Percentiles rank a stretch among this genome's conserved stretches.
These are phyloP conservation scores for Malurus elegans DNA, from an alignment of 2,113 vertebrate genomes.

Conservation along the genomic window DNA sequence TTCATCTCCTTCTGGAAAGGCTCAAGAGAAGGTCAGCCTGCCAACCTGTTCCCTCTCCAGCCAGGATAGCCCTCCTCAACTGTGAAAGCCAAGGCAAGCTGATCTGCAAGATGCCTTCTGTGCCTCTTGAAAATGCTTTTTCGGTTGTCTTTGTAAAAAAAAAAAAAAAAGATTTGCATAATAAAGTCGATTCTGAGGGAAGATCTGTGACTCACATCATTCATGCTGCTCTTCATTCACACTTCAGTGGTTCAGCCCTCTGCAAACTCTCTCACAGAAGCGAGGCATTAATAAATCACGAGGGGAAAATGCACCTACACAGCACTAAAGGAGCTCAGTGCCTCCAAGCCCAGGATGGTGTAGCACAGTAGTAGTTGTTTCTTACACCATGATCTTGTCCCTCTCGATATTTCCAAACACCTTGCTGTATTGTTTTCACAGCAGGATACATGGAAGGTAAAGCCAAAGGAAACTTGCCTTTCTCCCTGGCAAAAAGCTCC, in stretches of 20 bases:
- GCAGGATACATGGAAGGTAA: background rate
- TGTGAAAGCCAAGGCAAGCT: background rate
- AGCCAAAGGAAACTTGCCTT: background rate
- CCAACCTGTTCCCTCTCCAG: background rate
- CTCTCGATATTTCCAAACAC: background rate
- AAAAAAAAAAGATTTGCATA: background rate
- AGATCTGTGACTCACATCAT: conserved; percentile 57
- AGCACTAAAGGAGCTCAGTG: background rate
- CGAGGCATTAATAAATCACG: conserved; percentile 9
- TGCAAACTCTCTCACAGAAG: background rate
- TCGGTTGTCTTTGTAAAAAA: background rate
- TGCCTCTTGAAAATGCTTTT: conserved; percentile 11
- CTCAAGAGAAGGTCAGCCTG: background rate
- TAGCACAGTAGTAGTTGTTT: background rate
- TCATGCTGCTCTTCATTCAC: conserved; percentile 52
- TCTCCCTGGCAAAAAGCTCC: background rate
- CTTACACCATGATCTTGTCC: background rate
- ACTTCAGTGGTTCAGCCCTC: conserved; percentile 14
- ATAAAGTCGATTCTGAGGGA: conserved; percentile 39
- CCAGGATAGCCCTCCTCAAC: background rate
- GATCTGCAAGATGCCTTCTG: background rate
- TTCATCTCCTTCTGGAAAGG: background rate
- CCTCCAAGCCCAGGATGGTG: background rate
- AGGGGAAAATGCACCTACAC: background rate
- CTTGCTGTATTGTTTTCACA: background rate